Evolutionary conservation across 2,888 invertebrate species (phyloP), one percentile per base, ranked within the genome.

Genomic region (Oxyteleia sp.): DNA sequence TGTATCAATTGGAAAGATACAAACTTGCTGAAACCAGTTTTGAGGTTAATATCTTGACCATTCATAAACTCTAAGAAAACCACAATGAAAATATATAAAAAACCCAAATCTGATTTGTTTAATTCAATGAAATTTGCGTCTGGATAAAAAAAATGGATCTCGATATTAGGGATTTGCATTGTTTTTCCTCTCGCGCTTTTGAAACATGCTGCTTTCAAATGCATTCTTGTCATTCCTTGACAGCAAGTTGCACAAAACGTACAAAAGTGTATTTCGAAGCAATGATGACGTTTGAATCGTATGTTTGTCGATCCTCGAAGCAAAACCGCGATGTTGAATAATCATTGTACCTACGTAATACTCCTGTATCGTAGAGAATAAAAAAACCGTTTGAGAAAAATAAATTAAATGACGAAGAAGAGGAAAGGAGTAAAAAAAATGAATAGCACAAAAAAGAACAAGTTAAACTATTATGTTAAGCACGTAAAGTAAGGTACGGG

Each of bases 161-260:
- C 15, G 49, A 20, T 49, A 23, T 49, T 13, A 26, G 13, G 23
- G 23, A 49, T 45, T 45, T 15, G 16, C 10, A 15, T 16, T 45
- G 43, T 16, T 7, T 16, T 45, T 16, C 18, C 16, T 8, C 16
- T 45, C 18, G 13, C 15, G 49, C 23, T 49, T 51, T 23, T 51
- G 15, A 51, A 29, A 51, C 8, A 29, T 43, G 13, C 23, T 23
- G 43, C 23, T 61, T 61, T 61, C 43, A 41, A 23, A 26, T 11
- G 23, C 16, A 43, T 23, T 18, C 38, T 61, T 61, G 38, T 47
- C 47, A 47, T 47, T 47, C 20, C 20, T 47, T 47, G 47, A 38
- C 43, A 61, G 23, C 41, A 57, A 57, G n/a, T 35, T 38, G 18
- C n/a, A 29, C 29, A 61, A 51, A 51, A 51, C 51, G 32, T 55